Percentiles rank a stretch among this genome's conserved stretches.
These are phyloP conservation scores for Polymixis flavicincta DNA, from an alignment of 2,888 invertebrate species.

Conservation along the genomic window DNA sequence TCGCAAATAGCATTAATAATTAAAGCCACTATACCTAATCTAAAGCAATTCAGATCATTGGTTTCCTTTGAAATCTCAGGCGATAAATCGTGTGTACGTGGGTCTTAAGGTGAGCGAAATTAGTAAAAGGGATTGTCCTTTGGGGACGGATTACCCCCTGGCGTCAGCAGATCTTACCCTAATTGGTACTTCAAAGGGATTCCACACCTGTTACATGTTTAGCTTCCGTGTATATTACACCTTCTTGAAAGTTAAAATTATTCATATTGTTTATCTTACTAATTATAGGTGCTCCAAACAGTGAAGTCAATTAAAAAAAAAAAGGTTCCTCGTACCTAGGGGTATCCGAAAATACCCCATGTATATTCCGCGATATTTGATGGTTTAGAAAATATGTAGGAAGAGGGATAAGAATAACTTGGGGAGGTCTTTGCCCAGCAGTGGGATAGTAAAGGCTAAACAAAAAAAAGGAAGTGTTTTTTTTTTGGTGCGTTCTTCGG, in stretches of 20 bases:
- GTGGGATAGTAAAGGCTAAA: too few species aligned
- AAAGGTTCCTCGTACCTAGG: too few species aligned
- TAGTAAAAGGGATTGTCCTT: constrained; percentile 30
- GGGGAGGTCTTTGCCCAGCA: too few species aligned
- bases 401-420: too few species aligned
- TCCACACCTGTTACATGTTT: background rate
- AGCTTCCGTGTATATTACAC: background rate
- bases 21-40: background rate
- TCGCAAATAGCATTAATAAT: background rate
- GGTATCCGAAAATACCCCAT: too few species aligned
- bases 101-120: constrained; percentile 17
- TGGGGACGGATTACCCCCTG: constrained; percentile 3
- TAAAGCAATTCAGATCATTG: constrained; percentile 20
- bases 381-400: too few species aligned
- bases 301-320: too few species aligned
- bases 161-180: constrained; percentile 16
- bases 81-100: constrained; percentile 41
- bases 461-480: too few species aligned
- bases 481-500: too few species aligned
- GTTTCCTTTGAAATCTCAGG: constrained; percentile 5
- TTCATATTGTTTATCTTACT: too few species aligned
- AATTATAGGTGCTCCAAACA: too few species aligned
- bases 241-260: background rate
- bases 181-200: constrained; percentile 33
- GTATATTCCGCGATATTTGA: too few species aligned